Conservation (phyloP, 1,140 invertebrate genomes). For the Rhysida immarginata region DNA sequence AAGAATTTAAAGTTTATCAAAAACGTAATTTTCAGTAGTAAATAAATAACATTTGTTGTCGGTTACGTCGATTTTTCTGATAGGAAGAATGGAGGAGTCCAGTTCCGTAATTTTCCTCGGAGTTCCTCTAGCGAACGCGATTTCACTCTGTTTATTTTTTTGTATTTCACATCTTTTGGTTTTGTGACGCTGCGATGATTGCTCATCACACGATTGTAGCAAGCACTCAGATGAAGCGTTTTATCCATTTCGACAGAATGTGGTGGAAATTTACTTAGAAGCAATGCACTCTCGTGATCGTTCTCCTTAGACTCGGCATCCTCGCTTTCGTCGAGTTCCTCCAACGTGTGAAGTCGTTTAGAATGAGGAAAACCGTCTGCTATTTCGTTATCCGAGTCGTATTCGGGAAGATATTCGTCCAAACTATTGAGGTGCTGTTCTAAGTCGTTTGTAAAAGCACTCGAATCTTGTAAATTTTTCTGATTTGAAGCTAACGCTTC, state of each 20-base stretch:
- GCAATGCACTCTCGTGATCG: background rate
- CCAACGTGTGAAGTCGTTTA: background rate
- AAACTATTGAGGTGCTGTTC: background rate
- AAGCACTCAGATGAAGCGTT: background rate
- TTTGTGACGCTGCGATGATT: conserved; percentile 77
- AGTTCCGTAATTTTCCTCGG: conserved; percentile 33
- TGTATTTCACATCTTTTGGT: conserved; percentile 78
- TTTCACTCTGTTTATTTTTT: conserved; percentile 75
- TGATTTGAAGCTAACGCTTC: too few species aligned
- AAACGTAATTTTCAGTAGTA: too few species aligned
- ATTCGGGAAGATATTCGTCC: background rate
- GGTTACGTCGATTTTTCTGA: conserved; percentile 4
- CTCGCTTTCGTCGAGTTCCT: background rate
- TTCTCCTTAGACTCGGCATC: background rate
- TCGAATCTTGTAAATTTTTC: too few species aligned
- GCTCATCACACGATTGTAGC: conserved; percentile 70
- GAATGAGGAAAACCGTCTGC: background rate
- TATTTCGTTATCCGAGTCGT: background rate
- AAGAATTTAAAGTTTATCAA: too few species aligned
- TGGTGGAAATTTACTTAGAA: background rate
- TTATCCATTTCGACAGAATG: background rate
- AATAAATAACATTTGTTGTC: too few species aligned
- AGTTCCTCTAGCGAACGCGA: conserved; percentile 73
- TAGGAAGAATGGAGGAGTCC: conserved; percentile 4
- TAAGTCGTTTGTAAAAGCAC: too few species aligned